Evolutionary conservation across 2,797 vertebrate species (phyloP).

Genomic region (Sebastes melanostomus): DNA sequence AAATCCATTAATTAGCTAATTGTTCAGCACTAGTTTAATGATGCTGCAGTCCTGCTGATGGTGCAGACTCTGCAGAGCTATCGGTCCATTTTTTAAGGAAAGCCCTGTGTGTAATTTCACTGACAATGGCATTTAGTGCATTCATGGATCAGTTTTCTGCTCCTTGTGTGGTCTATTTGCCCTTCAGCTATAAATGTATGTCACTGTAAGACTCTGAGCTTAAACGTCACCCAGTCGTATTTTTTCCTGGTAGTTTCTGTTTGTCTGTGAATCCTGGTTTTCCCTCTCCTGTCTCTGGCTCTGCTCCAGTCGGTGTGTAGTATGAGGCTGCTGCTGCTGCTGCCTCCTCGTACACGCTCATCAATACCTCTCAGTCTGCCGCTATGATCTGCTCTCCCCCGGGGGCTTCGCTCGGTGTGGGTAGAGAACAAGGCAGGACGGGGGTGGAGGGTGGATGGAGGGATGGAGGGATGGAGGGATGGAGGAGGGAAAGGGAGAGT

Average conservation of each 20-base stretch:
- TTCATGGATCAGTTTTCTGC: neutral
- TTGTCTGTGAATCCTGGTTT: slow-evolving; percentile 13
- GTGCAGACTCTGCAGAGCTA: neutral
- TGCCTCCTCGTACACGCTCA: slow-evolving; percentile 49
- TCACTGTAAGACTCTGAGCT: neutral
- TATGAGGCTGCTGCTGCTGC: neutral
- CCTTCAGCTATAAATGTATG: neutral
- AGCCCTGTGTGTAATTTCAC: neutral
- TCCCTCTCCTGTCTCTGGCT: slow-evolving; percentile 1
- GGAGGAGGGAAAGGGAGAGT: slow-evolving; percentile 8
- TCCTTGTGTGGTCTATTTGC: neutral
- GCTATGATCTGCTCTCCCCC: slow-evolving; percentile 64
- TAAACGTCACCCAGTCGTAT: neutral
- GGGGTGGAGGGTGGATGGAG: neutral
- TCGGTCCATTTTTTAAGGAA: neutral
- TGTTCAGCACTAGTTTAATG: neutral
- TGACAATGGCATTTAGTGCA: neutral
- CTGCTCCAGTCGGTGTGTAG: slow-evolving; percentile 20
- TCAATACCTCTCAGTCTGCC: slow-evolving; percentile 74
- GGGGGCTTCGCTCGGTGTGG: slow-evolving; percentile 28
- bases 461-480: neutral
- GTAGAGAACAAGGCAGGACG: slow-evolving; percentile 14
- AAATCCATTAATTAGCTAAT: neutral
- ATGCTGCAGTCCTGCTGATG: neutral
- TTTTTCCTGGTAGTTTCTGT: neutral